Base-by-base conservation (phyloP, 2,888 invertebrate genomes). In the Scaptomyza flava region DNA sequence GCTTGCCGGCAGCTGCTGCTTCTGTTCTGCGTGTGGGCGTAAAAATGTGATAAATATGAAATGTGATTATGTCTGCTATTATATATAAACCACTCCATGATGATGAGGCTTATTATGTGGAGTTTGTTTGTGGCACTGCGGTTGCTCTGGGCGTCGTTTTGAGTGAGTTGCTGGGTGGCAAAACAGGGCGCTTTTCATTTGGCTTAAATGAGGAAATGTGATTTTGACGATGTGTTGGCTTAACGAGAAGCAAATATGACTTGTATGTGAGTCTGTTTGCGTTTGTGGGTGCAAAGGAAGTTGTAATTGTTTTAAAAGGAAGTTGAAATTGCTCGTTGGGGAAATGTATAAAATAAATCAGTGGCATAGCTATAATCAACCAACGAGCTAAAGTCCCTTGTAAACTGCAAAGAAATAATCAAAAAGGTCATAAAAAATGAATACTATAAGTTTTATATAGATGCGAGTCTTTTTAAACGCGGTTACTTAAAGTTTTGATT, bases 181-280 rank as follows among this genome's bases (percentile, higher is more conserved):
- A 23, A 17, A 2, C 36, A 27, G 45, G 27, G 41, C 50, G 17
- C 34, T 51, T 45, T 68, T 20, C n/a, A 17, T 41, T 17, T 52
- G 42, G 54, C 57, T 68, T 78, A 70, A 77, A 70, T 77, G 84
- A 72, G 89, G 82, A 89, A 89, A 87, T 88, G 78, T 81, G 78
- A 89, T 87, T 89, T 90, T 90, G 90, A 89, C 89, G 90, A 90
- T 87, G 90, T 89, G 90, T 89, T 89, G 72, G 81, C 78, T 81
- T 89, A 79, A 82, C 72, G 87, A 74, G 71, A 52, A 48, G 46
- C 72, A 72, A 64, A 72, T 59, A 51, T 43, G 65, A 57, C 12
- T 45, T 53, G 17, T 64, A 27, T 50, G 17, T 42, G 41, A 42
- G 51, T 46, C 20, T 46, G 33, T 56, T 7, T 63, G 46, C 51